These are phyloP conservation scores for Aphrocallistes beatrix DNA, from an alignment of 37 sponge, comb jelly and placozoan genomes.

Conservation along the genomic window DNA sequence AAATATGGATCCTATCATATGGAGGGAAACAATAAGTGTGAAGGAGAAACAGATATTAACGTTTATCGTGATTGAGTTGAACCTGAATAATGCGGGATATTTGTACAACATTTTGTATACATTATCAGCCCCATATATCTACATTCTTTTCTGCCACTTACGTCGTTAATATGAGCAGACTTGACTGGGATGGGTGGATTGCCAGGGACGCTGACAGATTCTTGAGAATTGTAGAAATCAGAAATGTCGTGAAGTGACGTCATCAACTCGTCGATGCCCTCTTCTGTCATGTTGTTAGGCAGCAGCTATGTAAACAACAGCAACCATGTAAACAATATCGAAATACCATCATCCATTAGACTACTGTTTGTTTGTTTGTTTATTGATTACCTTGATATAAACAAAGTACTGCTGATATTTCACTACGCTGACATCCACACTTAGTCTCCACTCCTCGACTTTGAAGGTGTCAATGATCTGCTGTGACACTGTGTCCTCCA, in stretches of 20 bases:
- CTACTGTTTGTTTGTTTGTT: no score
- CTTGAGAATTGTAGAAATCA: not conserved
- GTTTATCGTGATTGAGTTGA: no score
- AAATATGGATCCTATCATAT: no score
- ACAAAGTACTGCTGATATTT: not conserved
- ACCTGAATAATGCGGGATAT: no score
- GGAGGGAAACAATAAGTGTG: no score
- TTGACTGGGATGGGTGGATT: not conserved
- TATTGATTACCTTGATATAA: not conserved
- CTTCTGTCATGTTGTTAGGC: not conserved
- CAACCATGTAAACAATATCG: no score
- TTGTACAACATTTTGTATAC: not conserved
- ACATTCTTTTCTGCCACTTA: not conserved
- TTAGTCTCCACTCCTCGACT: not conserved
- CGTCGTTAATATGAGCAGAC: not conserved
- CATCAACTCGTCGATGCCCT: not conserved
- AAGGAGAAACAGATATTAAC: no score
- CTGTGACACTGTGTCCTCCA: not conserved
- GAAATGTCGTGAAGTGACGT: not conserved
- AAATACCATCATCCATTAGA: no score
- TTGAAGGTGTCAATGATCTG: not conserved
- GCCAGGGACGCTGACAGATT: not conserved
- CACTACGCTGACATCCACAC: not conserved
- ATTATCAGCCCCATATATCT: not conserved
- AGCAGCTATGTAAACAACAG: no score